Conservation (phyloP, 2,888 invertebrate genomes). For the Neoascia interrupta region DNA sequence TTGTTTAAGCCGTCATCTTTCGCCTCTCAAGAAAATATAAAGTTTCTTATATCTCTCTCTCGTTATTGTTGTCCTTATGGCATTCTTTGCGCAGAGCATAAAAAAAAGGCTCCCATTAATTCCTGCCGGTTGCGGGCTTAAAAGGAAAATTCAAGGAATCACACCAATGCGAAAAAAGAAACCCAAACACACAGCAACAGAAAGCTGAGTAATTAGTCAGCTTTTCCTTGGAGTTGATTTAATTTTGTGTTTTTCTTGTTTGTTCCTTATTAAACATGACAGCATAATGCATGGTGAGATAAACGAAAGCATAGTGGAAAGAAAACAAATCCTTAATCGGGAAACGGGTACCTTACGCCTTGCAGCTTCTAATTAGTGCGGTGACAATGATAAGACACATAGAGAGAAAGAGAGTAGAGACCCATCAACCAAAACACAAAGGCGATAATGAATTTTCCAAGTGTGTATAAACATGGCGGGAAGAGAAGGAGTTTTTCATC, state of each 20-base stretch:
- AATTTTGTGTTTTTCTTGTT: conserved; percentile 23
- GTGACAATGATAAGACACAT: conserved; percentile 34
- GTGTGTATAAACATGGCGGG: too few relatives aligned
- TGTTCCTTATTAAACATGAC: conserved; percentile 13
- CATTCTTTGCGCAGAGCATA: background rate
- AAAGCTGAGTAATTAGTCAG: conserved; percentile 22
- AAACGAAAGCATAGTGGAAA: background rate
- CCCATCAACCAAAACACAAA: too few relatives aligned
- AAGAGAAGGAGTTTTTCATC: background rate
- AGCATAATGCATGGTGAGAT: conserved; percentile 13
- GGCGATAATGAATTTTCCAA: conserved; percentile 8
- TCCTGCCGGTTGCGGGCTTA: background rate
- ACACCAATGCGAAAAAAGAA: conserved; percentile 12
- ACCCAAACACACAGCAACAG: background rate
- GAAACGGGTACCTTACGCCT: too few relatives aligned
- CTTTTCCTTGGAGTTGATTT: conserved; percentile 29
- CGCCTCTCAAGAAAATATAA: conserved; percentile 14
- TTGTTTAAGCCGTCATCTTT: conserved; percentile 12
- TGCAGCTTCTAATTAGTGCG: conserved; percentile 53
- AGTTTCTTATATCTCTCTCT: conserved; percentile 12
- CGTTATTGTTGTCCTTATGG: conserved; percentile 17
- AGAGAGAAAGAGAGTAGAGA: too few relatives aligned
- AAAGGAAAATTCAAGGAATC: conserved; percentile 37
- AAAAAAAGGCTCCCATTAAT: conserved; percentile 1
- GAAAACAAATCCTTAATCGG: conserved; percentile 22